Percentiles rank a stretch among this genome's conserved stretches.
Conservation (phyloP, 2,888 invertebrate genomes). For the Lydus trimaculatus region DNA sequence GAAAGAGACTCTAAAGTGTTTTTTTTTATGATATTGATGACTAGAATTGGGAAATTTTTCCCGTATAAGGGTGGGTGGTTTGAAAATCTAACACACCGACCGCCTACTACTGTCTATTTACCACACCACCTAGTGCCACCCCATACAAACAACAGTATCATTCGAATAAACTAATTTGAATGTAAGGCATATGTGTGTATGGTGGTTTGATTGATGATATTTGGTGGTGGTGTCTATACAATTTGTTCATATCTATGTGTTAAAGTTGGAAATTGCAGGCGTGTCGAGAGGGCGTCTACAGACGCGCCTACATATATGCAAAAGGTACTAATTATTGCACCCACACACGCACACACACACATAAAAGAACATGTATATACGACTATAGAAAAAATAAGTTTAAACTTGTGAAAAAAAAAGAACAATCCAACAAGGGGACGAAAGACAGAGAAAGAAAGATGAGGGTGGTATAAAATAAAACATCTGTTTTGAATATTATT, state of each 20-base stretch:
- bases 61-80: no score
- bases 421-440: background rate
- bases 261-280: conserved; percentile 28
- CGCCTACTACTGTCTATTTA: background rate
- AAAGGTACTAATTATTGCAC: conserved; percentile 43
- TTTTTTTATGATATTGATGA: no score
- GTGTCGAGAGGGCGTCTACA: conserved; percentile 26
- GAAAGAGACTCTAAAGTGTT: no score
- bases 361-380: background rate
- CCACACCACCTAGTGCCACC: background rate
- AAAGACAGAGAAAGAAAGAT: background rate
- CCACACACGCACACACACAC: conserved; percentile 36
- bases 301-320: conserved; percentile 33
- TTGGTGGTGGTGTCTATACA: conserved; percentile 6
- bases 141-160: background rate
- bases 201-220: conserved; percentile 31
- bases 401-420: background rate
- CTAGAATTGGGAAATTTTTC: no score
- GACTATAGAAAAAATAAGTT: background rate
- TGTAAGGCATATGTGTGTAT: conserved; percentile 18
- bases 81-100: no score
- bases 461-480: background rate
- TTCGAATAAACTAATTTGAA: conserved; percentile 24
- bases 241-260: background rate
- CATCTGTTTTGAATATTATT: conserved; percentile 6